Conservation (phyloP, 2,113 vertebrate species). For the Etia nguti region DNA sequence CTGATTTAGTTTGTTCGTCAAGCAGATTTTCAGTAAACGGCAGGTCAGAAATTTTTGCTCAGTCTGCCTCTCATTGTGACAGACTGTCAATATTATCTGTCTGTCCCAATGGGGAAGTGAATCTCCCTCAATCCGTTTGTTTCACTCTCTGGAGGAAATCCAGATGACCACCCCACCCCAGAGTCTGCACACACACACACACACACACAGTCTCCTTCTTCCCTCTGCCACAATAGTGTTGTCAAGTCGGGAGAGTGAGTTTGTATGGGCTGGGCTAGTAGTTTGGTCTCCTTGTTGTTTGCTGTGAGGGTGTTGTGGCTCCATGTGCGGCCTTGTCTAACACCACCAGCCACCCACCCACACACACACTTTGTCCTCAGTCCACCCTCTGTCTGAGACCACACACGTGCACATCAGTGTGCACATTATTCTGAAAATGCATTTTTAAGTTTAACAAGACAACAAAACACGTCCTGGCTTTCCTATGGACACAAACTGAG, state of each 20-base stretch:
- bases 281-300: slow-evolving; percentile 50
- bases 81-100: slow-evolving; percentile 57
- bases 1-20: background rate
- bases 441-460: background rate
- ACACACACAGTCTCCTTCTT: background rate
- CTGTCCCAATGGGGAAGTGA: slow-evolving; percentile 52
- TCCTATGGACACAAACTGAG: background rate
- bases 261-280: slow-evolving; percentile 21
- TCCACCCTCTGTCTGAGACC: slow-evolving; percentile 15
- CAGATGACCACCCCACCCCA: slow-evolving; percentile 27
- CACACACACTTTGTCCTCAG: slow-evolving; percentile 27
- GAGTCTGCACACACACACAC: background rate
- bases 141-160: slow-evolving; percentile 52
- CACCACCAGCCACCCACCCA: background rate
- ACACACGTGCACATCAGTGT: slow-evolving; percentile 1
- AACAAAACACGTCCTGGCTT: background rate
- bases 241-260: slow-evolving; percentile 37
- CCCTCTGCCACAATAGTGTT: slow-evolving; percentile 47
- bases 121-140: slow-evolving; percentile 48
- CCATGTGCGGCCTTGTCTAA: slow-evolving; percentile 32
- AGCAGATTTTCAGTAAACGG: background rate
- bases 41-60: background rate
- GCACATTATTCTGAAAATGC: background rate
- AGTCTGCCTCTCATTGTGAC: slow-evolving; percentile 29
- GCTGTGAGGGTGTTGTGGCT: slow-evolving; percentile 59